phyloP scores from a whole-genome alignment of 2,888 invertebrate genomes.

The Lycaena phlaeas region DNA sequence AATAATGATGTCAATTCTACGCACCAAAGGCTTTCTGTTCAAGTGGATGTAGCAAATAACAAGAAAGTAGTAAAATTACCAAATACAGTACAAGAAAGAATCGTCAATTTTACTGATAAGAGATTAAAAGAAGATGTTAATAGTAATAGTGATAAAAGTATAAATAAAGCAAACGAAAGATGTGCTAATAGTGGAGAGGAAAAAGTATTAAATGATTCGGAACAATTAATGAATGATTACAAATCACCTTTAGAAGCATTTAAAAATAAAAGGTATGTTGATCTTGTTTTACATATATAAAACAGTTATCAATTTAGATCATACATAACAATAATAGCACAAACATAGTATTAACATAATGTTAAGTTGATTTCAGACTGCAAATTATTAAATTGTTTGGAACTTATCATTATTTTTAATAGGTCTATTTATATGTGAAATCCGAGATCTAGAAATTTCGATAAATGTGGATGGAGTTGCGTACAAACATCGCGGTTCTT shows the following conservation, averaged over 20 bases:
- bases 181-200: constrained; percentile 14
- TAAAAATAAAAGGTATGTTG: constrained; percentile 23
- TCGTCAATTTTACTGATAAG: constrained; percentile 21
- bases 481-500: constrained; percentile 42
- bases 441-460: no score
- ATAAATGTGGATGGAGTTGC: constrained; percentile 36
- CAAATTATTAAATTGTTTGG: background rate
- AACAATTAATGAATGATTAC: constrained; percentile 40
- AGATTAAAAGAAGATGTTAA: constrained; percentile 13
- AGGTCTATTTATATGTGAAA: background rate
- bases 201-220: constrained; percentile 13
- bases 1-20: constrained; percentile 24
- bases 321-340: no score
- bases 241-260: constrained; percentile 55
- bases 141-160: constrained; percentile 15
- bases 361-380: background rate
- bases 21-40: constrained; percentile 35
- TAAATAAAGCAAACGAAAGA: constrained; percentile 23
- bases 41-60: constrained; percentile 41
- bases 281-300: background rate
- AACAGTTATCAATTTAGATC: no score
- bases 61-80: constrained; percentile 42
- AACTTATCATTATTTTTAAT: background rate
- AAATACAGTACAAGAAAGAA: constrained; percentile 22
- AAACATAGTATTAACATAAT: no score